A percentile compares a stretch with the other conserved stretches of the same genome.
phyloP scores from a whole-genome alignment of 2,113 vertebrate genomes.

The Epinephelus fuscoguttatus region DNA sequence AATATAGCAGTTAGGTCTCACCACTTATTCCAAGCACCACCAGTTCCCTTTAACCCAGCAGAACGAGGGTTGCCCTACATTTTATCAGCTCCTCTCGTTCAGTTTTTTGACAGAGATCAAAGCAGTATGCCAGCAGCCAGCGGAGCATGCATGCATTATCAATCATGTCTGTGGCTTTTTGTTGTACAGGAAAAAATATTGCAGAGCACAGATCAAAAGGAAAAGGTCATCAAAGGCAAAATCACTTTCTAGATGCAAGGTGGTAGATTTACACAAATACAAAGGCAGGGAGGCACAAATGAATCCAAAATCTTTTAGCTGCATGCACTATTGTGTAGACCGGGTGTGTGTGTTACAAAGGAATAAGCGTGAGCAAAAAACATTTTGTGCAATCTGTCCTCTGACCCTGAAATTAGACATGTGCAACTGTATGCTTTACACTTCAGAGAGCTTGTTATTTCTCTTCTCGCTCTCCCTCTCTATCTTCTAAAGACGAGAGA shows the following conservation, averaged over 20 bases:
- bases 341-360: conserved; percentile 2
- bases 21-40: conserved; percentile 43
- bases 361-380: conserved; percentile 23
- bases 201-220: conserved; percentile 70
- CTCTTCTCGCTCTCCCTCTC: conserved; percentile 11
- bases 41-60: conserved; percentile 57
- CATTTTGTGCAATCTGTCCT: conserved; percentile 47
- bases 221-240: conserved; percentile 69
- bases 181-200: conserved; percentile 59
- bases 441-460: conserved; percentile 61
- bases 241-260: conserved; percentile 20
- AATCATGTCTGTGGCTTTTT: conserved; percentile 76
- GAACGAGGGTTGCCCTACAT: conserved; percentile 72
- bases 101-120: conserved; percentile 75
- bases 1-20: conserved; percentile 28
- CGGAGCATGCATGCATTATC: conserved; percentile 75
- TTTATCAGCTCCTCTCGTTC: conserved; percentile 69
- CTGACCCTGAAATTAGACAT: conserved; percentile 62
- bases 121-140: conserved; percentile 65
- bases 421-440: conserved; percentile 49
- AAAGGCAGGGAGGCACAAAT: conserved; percentile 7
- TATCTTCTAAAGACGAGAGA: conserved; percentile 60
- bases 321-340: neutral
- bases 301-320: conserved; percentile 29
- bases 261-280: neutral